Conservation (phyloP, 2,797 vertebrate species). For the Lacerta agilis region DNA sequence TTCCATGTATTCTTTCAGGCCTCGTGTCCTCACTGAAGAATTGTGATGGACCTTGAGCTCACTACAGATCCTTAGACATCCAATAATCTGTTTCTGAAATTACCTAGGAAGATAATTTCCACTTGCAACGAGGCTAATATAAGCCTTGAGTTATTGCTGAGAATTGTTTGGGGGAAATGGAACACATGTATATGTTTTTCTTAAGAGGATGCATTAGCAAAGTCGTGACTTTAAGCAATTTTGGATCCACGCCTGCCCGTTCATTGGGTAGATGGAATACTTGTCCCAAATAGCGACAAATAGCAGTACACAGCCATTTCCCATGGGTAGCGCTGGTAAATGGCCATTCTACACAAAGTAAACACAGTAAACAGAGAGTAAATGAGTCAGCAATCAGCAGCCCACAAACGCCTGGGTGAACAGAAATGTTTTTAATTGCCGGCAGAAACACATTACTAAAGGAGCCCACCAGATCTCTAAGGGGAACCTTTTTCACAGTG, state of each 20-base stretch:
- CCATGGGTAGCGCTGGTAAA: background rate
- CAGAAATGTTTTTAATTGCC: too few species aligned
- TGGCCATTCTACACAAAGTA: background rate
- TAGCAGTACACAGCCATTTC: background rate
- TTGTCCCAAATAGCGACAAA: background rate
- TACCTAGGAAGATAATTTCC: constrained; percentile 18
- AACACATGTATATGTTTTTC: background rate
- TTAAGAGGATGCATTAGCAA: background rate
- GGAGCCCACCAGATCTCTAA: too few species aligned
- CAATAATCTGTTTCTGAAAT: constrained; percentile 19
- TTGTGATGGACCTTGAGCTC: constrained; percentile 10
- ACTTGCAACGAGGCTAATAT: constrained; percentile 22
- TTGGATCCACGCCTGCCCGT: background rate
- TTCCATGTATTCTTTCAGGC: background rate
- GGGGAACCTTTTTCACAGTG: too few species aligned
- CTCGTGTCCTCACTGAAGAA: background rate
- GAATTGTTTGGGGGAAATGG: background rate
- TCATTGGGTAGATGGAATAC: background rate
- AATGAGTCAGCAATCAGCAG: too few species aligned
- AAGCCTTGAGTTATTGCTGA: constrained; percentile 1
- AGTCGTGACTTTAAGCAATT: background rate
- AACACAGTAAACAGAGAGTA: background rate
- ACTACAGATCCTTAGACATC: background rate
- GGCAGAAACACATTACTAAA: too few species aligned
- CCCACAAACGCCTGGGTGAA: too few species aligned